Evolutionary conservation across 2,797 vertebrate genomes (phyloP), one percentile per base, ranked within the genome.

Genomic region (Chaetophractus vellerosus): DNA sequence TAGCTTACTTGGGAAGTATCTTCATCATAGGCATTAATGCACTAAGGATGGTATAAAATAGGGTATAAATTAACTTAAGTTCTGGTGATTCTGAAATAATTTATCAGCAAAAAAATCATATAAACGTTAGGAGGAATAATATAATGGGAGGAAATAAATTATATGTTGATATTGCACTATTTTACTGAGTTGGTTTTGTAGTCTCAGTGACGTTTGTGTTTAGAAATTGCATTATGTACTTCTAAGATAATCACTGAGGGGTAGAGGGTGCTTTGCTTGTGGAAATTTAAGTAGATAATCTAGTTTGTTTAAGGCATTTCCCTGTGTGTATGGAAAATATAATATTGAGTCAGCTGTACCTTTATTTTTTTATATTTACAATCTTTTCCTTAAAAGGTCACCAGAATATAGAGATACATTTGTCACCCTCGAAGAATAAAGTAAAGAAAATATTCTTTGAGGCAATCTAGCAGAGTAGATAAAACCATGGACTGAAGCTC

Each of bases 391-490:
- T 68, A 84, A 94, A 89, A 63, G 68, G 26, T 33, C 61, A 80
- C 59, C 45, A 24, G 41, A 71, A 82, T 50, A 4, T 76, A 57
- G 59, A 92, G 52, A 26, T 75, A 69, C n/a, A 3, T 31, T 79
- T 96, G n/a, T 95, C 66, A 88, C 8, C 28, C 78, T 28, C 18
- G 52, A 91, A 79, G 9, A 90, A 66, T 61, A 79, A 92, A 88
- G 80, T 9, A 24, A 33, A 41, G 36, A 57, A 78, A 48, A 31
- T 45, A 57, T 50, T 71, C 19, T 83, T 38, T 55, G 38, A 71
- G 69, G 12, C 1, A 55, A 69, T 24, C 5, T 1, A 33, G 18
- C 36, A 36, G n/a, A 18, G 26, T 12, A 38, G 10, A 31, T n/a
- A 63, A 66, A 26, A 88, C 12, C 1, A 2, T n/a, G 8, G 11